Conservation (phyloP, 1,140 invertebrate genomes). For the Diorhabda elongata region DNA sequence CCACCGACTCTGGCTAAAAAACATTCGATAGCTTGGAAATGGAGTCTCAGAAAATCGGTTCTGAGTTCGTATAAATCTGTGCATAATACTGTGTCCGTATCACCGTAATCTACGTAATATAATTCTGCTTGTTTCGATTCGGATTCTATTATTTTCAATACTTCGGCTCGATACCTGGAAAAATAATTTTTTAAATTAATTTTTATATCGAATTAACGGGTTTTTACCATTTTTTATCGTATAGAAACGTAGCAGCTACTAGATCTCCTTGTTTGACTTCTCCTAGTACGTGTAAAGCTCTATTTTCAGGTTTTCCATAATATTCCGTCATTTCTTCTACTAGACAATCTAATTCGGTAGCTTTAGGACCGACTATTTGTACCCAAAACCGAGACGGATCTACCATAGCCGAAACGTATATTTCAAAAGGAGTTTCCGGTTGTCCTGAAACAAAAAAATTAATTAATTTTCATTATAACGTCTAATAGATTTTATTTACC, state of each 20-base stretch:
- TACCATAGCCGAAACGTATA: constrained; percentile 76
- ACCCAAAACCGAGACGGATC: constrained; percentile 80
- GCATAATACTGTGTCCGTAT: constrained; percentile 60
- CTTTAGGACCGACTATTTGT: constrained; percentile 68
- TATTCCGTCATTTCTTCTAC: constrained; percentile 75
- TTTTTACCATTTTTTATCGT: constrained; percentile 72
- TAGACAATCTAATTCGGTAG: constrained; percentile 67
- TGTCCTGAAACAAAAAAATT: constrained; percentile 28
- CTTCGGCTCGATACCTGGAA: constrained; percentile 50
- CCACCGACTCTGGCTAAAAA: constrained; percentile 65
- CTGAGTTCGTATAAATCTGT: constrained; percentile 63
- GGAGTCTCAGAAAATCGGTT: constrained; percentile 67
- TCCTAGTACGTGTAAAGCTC: constrained; percentile 53
- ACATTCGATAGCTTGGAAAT: constrained; percentile 77
- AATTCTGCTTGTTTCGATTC: constrained; percentile 58
- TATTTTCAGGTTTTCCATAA: constrained; percentile 62
- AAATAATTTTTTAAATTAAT: background rate
- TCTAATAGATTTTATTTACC: constrained; percentile 17
- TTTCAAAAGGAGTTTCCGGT: constrained; percentile 62
- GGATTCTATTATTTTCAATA: constrained; percentile 56
- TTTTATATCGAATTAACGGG: too few relatives aligned
- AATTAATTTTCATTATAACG: background rate
- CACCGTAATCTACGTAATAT: constrained; percentile 79
- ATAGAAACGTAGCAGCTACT: constrained; percentile 71
- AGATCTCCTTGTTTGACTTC: constrained; percentile 65